phyloP scores from a whole-genome alignment of 2,797 vertebrate species.

The Tympanoctomys barrerae region DNA sequence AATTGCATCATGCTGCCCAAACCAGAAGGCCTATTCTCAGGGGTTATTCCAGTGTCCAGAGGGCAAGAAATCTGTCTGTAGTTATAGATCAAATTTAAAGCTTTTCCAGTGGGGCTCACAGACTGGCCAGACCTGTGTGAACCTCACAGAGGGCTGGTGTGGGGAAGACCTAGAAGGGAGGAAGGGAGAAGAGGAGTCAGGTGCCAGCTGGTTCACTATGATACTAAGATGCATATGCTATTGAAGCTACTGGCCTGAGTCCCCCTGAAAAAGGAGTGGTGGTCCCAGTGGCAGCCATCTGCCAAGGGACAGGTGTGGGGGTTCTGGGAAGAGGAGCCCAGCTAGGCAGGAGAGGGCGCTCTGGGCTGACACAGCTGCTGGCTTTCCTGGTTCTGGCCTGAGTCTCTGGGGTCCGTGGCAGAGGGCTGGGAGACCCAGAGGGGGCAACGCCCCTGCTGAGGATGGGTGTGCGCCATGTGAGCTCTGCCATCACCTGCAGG shows the following conservation, averaged over 20 bases:
- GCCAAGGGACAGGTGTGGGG: background rate
- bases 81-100: background rate
- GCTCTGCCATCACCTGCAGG: background rate
- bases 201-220: background rate
- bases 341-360: background rate
- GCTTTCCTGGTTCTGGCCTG: background rate
- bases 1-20: background rate
- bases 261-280: background rate
- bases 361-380: accelerated
- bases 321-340: background rate
- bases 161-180: background rate
- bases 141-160: background rate
- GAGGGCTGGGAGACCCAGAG: background rate
- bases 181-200: background rate
- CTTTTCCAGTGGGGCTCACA: background rate
- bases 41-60: background rate
- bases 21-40: constrained; percentile 5
- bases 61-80: background rate
- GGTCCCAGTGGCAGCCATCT: background rate
- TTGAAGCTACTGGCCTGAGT: background rate
- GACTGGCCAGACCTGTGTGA: background rate
- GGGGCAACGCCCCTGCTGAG: background rate
- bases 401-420: background rate
- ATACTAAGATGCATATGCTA: background rate
- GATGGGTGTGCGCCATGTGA: background rate